These are phyloP conservation scores for Microtus montanus DNA, from an alignment of 2,113 vertebrate genomes.

Conservation along the genomic window DNA sequence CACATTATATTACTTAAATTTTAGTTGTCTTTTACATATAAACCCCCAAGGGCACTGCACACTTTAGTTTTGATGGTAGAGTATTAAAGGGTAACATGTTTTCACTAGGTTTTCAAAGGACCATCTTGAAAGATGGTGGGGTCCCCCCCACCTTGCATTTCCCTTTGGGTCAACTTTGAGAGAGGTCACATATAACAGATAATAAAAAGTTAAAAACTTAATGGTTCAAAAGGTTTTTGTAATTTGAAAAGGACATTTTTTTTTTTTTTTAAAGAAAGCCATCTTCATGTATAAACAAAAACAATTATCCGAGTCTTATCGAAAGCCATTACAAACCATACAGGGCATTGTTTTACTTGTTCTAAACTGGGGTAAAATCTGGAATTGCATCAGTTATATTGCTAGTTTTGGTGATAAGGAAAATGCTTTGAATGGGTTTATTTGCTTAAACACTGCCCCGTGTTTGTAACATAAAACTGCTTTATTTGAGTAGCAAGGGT, in stretches of 20 bases:
- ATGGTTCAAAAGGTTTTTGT: background rate
- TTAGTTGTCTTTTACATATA: conserved; percentile 22
- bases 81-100: conserved; percentile 18
- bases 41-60: conserved; percentile 2
- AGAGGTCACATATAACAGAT: background rate
- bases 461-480: conserved; percentile 55
- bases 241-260: background rate
- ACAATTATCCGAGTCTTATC: background rate
- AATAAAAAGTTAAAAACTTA: background rate
- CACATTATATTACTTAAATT: background rate
- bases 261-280: background rate
- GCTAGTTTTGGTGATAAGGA: background rate
- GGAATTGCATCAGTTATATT: background rate
- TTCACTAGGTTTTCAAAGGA: conserved; percentile 26
- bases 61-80: conserved; percentile 8
- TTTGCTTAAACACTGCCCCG: conserved; percentile 2
- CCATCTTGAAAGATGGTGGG: background rate
- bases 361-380: conserved; percentile 39
- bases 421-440: background rate
- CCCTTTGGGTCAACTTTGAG: background rate
- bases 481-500: background rate
- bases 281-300: conserved; percentile 2
- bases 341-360: conserved; percentile 3
- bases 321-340: background rate
- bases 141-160: background rate